Base-by-base conservation (phyloP, 2,888 invertebrate genomes). In the Apocheima hispidaria region DNA sequence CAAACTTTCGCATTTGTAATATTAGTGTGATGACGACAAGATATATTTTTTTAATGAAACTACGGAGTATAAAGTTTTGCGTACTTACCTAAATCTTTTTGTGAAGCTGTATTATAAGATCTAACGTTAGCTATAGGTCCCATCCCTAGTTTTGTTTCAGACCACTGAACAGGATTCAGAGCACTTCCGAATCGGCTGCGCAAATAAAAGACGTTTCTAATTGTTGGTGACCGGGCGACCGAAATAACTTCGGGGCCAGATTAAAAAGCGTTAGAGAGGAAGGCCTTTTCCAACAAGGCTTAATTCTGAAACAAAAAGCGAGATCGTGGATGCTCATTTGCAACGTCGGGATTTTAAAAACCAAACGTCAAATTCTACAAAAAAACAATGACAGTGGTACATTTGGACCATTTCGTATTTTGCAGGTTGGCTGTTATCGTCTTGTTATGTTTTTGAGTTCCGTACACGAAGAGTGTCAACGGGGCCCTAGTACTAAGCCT, bases 141-240 rank as follows among this genome's bases (percentile, higher is more conserved):
- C 10, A 6, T 4, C 26, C n/a, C 16, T 40, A 51, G 51, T 40
- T 51, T 30, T 7, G 28, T 18, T 51, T 40, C 40, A 40, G 40
- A 10, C 40, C 51, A 51, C 51, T 40, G 40, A 51, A 40, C 40
- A 38, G 26, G 38, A 51, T 30, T 38, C 20, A 20, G 28, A 36
- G 46, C n/a, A 30, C 40, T n/a, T 40, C 51, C 28, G 40, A 28
- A 51, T 51, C 38, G 51, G 2, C 40, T 51, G 40, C 28, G 51
- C 51, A 51, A 51, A 51, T 51, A 51, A 51, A 51, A 20, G 40
- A 40, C 14, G 30, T 51, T 30, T 51, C 51, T 51, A 51, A 51
- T 51, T 51, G 51, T 51, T 26, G 40, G 28, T n/a, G 40, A 40
- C 51, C 51, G 41, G 20, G 38, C 26, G 40, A 51, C 51, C 51